A percentile compares a stretch with the other conserved stretches of the same genome.
Evolutionary conservation across 2,888 invertebrate species (phyloP).

Genomic region (Eurois occulta): DNA sequence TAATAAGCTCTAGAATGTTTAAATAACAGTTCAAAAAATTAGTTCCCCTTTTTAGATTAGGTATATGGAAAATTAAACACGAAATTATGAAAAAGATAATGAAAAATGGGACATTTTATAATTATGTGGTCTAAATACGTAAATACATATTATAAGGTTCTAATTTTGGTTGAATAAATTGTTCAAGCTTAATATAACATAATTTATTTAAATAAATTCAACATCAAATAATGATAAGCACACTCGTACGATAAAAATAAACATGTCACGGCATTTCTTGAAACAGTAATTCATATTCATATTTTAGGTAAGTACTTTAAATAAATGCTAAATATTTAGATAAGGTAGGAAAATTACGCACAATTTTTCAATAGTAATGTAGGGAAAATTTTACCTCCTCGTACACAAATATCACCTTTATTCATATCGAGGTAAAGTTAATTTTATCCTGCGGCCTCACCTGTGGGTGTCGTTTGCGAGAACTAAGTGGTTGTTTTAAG

Average conservation of each 20-base stretch:
- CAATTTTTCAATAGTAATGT: slow-evolving; percentile 38
- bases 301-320: slow-evolving; percentile 25
- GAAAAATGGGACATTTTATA: not conserved
- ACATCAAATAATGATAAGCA: slow-evolving; percentile 19
- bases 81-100: not conserved
- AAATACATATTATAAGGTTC: not conserved
- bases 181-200: not conserved
- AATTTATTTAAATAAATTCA: slow-evolving; percentile 15
- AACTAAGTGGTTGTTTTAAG: slow-evolving; percentile 34
- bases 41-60: too few relatives aligned
- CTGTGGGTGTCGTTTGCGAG: slow-evolving; percentile 24
- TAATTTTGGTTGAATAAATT: not conserved
- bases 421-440: not conserved
- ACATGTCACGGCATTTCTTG: slow-evolving; percentile 7
- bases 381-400: not conserved
- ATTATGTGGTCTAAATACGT: not conserved
- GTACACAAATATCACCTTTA: slow-evolving; percentile 11
- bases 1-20: too few relatives aligned
- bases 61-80: not conserved
- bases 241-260: slow-evolving; percentile 36
- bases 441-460: slow-evolving; percentile 21
- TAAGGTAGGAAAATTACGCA: slow-evolving; percentile 40
- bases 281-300: slow-evolving; percentile 52
- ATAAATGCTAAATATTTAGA: slow-evolving; percentile 50
- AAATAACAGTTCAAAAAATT: too few relatives aligned